Base-by-base conservation (phyloP, 2,888 invertebrate genomes). In the Barypeithes pellucidus region DNA sequence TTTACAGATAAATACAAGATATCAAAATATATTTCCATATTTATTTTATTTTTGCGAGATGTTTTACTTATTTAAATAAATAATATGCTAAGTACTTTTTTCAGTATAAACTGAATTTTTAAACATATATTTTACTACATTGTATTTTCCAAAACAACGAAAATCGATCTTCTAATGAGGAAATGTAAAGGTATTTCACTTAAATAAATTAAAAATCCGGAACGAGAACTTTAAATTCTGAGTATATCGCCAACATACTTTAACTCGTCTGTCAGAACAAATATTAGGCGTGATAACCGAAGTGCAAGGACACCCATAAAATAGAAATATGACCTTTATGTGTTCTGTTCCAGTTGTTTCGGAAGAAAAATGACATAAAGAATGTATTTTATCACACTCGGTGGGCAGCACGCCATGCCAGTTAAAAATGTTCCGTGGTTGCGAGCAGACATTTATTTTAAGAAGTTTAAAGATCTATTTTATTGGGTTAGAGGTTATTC, bases 261-360 rank as follows among this genome's bases (percentile, higher is more conserved):
- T 16, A 20, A 14, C 20, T 47, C 16, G 2, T 11, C 47, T 47
- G 47, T 20, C 47, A 20, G 18, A 20, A 47, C 16, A 47, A 20
- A 47, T 47, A 47, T 16, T 9, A 16, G 8, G 20, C 8, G 47
- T 16, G 16, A 20, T 20, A 43, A 16, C 16, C 5, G 43, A 47
- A 47, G 47, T 20, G 47, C 18, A 60, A 43, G 36, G 24, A 61
- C 62, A 47, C 9, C 11, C n/a, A 75, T 77, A 72, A 72, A 78
- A 75, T 72, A 67, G 76, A 77, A 76, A 76, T 76, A 75, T 75
- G 74, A 68, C 72, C 77, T 77, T 75, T 72, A 73, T 70, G 76
- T 76, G 76, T 67, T 72, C 65, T 47, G 73, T 68, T 68, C 62
- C 67, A 50, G 66, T 77, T 74, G 76, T 76, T 75, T 76, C 73